A percentile compares a stretch with the other conserved stretches of the same genome.
These are phyloP conservation scores for Altica lythri DNA, from an alignment of 2,888 invertebrate species.

Conservation along the genomic window DNA sequence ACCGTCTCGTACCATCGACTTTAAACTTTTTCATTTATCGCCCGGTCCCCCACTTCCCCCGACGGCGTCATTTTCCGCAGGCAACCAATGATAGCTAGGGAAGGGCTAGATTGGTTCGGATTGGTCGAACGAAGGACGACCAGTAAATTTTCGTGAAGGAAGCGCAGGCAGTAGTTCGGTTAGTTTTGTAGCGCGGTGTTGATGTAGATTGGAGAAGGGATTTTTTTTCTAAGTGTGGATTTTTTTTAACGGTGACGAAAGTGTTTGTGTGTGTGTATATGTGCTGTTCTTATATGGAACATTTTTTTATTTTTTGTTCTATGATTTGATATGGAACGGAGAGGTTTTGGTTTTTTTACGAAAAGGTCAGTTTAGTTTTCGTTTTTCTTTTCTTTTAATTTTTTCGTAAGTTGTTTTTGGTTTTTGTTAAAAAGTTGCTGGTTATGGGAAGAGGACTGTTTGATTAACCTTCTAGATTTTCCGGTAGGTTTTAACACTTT, in stretches of 20 bases:
- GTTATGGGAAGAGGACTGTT: conserved; percentile 23
- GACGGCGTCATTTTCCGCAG: conserved; percentile 46
- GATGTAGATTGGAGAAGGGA: conserved; percentile 27
- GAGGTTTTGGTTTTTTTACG: conserved; percentile 79
- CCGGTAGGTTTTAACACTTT: no score
- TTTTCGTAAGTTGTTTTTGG: conserved; percentile 28
- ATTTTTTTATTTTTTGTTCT: conserved; percentile 27
- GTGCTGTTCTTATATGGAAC: conserved; percentile 13
- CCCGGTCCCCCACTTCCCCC: conserved; percentile 22
- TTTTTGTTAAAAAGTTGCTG: conserved; percentile 19
- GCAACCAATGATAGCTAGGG: conserved; percentile 50
- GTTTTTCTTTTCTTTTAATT: conserved; percentile 58
- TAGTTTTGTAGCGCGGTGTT: conserved; percentile 27
- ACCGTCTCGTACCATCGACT: conserved; percentile 47
- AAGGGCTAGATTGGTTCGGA: conserved; percentile 47
- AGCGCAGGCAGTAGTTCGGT: conserved; percentile 25
- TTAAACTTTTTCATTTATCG: conserved; percentile 41
- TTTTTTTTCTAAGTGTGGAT: conserved; percentile 17
- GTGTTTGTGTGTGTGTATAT: conserved; percentile 8
- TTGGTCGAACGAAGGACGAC: conserved; percentile 54
- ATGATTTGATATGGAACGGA: conserved; percentile 71
- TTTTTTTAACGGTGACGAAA: background rate
- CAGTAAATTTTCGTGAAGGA: conserved; percentile 34
- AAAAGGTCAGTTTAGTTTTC: conserved; percentile 76
- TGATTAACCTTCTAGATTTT: no score